A percentile compares a stretch with the other conserved stretches of the same genome.
These are phyloP conservation scores for Bubo blakistoni DNA, from an alignment of 2,113 vertebrate species.

Conservation along the genomic window DNA sequence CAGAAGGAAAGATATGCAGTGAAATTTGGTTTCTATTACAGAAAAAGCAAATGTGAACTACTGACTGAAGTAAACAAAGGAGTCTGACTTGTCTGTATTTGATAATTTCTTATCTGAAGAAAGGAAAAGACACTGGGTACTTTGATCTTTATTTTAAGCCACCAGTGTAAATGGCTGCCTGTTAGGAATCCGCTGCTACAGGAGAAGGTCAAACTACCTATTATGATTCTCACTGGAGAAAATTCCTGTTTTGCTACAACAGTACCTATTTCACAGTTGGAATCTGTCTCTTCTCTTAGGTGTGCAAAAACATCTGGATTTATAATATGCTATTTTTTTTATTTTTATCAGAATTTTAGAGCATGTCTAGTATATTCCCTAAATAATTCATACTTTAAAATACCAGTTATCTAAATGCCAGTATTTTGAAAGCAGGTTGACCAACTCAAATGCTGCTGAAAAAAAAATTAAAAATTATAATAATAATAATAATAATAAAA, in stretches of 20 bases:
- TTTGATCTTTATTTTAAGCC: background rate
- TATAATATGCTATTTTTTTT: background rate
- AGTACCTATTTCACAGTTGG: background rate
- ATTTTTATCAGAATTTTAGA: background rate
- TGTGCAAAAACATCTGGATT: background rate
- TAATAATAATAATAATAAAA: background rate
- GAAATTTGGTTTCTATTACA: conserved; percentile 1
- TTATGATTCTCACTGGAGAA: background rate
- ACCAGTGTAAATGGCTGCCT: background rate
- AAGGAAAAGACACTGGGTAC: background rate
- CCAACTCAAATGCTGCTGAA: background rate
- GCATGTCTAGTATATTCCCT: background rate
- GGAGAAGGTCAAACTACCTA: background rate
- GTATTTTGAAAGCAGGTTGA: background rate
- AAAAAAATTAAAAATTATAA: background rate
- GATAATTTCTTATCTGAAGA: background rate
- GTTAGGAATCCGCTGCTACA: background rate
- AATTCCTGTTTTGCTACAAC: background rate
- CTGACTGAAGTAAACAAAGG: background rate
- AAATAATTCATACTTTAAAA: background rate
- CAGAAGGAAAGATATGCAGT: background rate
- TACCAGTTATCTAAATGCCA: background rate
- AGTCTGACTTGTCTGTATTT: background rate
- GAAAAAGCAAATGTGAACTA: background rate
- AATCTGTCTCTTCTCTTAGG: background rate